Evolutionary conservation across 2,888 invertebrate species (phyloP), one percentile per base, ranked within the genome.

Genomic region (Stenolophus ochropezus): DNA sequence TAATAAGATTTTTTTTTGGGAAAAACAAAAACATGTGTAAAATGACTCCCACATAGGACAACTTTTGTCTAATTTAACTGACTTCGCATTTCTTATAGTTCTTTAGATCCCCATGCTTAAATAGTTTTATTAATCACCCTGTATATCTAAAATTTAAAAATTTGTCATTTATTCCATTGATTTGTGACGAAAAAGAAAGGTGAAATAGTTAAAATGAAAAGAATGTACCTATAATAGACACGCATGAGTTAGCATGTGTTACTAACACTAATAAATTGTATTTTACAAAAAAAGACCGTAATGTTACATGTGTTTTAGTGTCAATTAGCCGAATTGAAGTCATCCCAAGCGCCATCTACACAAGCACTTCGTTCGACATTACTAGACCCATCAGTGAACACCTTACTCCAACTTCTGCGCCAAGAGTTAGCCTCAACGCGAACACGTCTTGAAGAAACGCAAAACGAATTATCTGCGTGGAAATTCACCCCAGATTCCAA

Each of bases 401-500:
- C 98, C 85, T 92, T 98, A 83, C 94, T 98, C 86, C 95, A 97
- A 88, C 94, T 96, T 88, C 92, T 99, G 87, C 94, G 96, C 86
- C 95, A 96, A 88, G 98, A 99, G 89, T 91, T 98, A 83, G 94
- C 96, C 82, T 93, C 95, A 74, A 96, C 96, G 18, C 96, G 96
- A 89, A 95, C 96, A 77, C 95, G 96, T 88, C 91, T 98, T 84
- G 98, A 98, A 89, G 98, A 98, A 89, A 98, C 98, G 16, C 98
- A 98, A 90, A 98, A 97, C 90, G 99, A 99, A 91, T 91, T 99
- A 61, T 96, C 97, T 80, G 98, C 99, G 1, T 99, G 98, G 98
- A 99, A 99, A 90, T 99, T 99, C 90, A 98, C 98, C 11, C 98
- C 98, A n/a, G 99, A 99, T 90, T 98, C 98, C 83, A 98, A 98